Conservation (phyloP, 2,113 vertebrate genomes). For the Odontesthes bonariensis region DNA sequence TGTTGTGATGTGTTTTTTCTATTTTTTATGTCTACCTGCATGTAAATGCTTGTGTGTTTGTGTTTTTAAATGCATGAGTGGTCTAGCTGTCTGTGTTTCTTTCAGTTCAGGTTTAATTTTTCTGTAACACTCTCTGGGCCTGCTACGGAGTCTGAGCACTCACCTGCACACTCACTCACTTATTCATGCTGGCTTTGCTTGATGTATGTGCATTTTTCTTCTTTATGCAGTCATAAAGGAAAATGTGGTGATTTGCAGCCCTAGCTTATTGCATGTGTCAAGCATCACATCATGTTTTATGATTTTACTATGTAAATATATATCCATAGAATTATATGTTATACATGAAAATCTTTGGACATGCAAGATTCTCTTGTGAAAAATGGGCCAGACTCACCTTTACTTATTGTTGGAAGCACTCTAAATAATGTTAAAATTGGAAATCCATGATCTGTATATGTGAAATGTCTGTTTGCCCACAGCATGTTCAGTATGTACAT, state of each 20-base stretch:
- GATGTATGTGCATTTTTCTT: slow-evolving; percentile 28
- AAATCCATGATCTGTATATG: not conserved
- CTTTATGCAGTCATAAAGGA: not conserved
- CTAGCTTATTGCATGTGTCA: not conserved
- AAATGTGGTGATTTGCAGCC: not conserved
- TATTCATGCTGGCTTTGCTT: not conserved
- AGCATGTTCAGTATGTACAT: not conserved
- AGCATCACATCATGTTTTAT: too few species aligned
- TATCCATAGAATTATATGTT: not conserved
- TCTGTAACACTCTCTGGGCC: slow-evolving; percentile 39
- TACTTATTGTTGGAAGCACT: slow-evolving; percentile 3
- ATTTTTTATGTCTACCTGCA: slow-evolving; percentile 13
- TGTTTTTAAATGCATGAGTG: slow-evolving; percentile 42
- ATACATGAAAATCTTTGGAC: not conserved
- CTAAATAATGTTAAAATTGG: not conserved
- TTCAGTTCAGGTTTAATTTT: slow-evolving; percentile 69
- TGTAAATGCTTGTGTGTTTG: slow-evolving; percentile 8
- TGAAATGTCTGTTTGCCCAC: not conserved
- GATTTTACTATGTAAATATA: too few species aligned
- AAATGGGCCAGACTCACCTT: not conserved
- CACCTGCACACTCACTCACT: slow-evolving; percentile 21
- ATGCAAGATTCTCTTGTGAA: not conserved
- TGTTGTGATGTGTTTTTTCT: slow-evolving; percentile 20
- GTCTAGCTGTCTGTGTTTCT: slow-evolving; percentile 38
- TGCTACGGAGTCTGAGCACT: slow-evolving; percentile 40